Evolutionary conservation across 2,797 vertebrate genomes (phyloP), one percentile per base, ranked within the genome.

Genomic region (Phoxinus dragarum): DNA sequence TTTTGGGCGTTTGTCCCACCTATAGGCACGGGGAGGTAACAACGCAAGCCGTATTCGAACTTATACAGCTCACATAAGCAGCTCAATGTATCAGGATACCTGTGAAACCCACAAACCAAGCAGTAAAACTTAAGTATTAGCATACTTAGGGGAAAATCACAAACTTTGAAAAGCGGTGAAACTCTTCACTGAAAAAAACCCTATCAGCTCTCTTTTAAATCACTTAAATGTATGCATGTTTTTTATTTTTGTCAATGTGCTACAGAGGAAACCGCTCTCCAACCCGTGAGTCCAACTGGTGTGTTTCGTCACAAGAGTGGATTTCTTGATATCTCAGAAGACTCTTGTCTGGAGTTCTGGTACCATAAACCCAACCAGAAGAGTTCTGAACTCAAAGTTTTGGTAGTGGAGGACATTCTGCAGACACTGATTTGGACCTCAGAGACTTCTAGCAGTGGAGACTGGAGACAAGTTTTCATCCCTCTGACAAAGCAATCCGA

Each of bases 311-410:
- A 97, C 64, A 94, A 95, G 68, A 97, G 96, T 40, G 90, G 87
- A 19, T 74, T 89, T 11, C 88, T 94, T 42, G 21, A 69, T 10
- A 87, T 94, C 71, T 88, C 92, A 74, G 94, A 91, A 1, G 76
- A 94, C 34, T 92, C 94, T 73, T 98, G 97, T 91, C 92, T 97
- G 52, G 96, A 97, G 87, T 97, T 98, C 90, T 96, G 96, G 96
- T 97, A 96, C 87, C 93, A 95, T 54, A 91, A 93, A 89, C 94
- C 93, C 42, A 91, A 90, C 34, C 85, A 92, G 78, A 93, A 91
- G 54, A 91, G 72, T 68, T 89, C 93, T 77, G 92, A 95, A 80
- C 91, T 97, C n/a, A 92, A 79, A 36, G 93, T 93, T 77, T 68
- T 95, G 38, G 77, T 97, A 27, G 92, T 91, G 81, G 92, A 91